These are phyloP conservation scores for Calameuta idolon DNA, from an alignment of 2,888 invertebrate species.

Conservation along the genomic window DNA sequence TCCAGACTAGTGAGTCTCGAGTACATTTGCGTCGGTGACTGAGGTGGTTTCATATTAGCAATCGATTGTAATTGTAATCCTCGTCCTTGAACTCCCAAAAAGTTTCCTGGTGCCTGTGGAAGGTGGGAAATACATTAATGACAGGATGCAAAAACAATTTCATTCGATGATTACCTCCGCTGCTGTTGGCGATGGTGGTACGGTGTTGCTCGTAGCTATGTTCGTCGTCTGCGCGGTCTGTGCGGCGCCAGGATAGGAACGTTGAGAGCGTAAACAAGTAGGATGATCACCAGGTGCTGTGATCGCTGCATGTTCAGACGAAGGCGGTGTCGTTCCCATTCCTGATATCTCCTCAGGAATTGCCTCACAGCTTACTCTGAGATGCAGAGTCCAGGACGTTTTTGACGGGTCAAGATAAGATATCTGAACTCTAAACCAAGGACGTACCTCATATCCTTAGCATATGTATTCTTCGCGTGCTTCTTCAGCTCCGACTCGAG, in stretches of 20 bases:
- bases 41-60: slow-evolving; percentile 71
- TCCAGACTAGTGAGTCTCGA: slow-evolving; percentile 67
- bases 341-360: slow-evolving; percentile 90
- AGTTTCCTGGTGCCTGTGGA: slow-evolving; percentile 51
- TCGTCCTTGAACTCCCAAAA: slow-evolving; percentile 53
- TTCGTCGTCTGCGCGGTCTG: slow-evolving; percentile 58
- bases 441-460: slow-evolving; percentile 76
- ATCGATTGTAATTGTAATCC: slow-evolving; percentile 42
- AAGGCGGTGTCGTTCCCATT: slow-evolving; percentile 79
- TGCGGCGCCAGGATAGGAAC: slow-evolving; percentile 68
- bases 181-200: slow-evolving; percentile 69
- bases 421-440: not conserved
- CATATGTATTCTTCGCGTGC: slow-evolving; percentile 74
- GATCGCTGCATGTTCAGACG: slow-evolving; percentile 60
- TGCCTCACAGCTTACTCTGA: slow-evolving; percentile 86
- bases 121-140: not conserved
- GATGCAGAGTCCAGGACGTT: not conserved
- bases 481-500: slow-evolving; percentile 71
- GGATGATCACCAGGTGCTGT: slow-evolving; percentile 62
- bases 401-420: not conserved
- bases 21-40: slow-evolving; percentile 74
- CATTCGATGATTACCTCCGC: slow-evolving; percentile 41
- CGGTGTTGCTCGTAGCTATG: slow-evolving; percentile 63
- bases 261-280: slow-evolving; percentile 67
- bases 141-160: not conserved